Base-by-base conservation (phyloP, 2,888 invertebrate species). In the Melinaea menophilus region DNA sequence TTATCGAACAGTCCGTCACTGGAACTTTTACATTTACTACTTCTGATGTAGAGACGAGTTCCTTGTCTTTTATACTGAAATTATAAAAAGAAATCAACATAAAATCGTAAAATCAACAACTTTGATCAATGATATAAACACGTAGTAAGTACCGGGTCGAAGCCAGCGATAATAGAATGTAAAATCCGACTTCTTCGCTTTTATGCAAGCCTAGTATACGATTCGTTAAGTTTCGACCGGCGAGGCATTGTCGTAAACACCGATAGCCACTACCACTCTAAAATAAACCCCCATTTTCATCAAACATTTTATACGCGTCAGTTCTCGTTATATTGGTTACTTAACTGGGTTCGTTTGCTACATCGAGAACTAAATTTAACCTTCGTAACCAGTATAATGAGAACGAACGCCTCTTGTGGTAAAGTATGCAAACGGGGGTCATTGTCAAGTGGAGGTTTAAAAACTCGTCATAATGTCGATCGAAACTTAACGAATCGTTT, bases 1-100 rank as follows among this genome's bases (percentile, higher is more conserved):
- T 92, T 22, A 97, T 86, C 46, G 75, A 73, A 76, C 96, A 96
- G 22, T 72, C 67, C 57, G 88, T 81, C 2, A 93, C 92, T 37
- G 82, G 65, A 71, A 96, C 92, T 55, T 72, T 55, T n/a, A 88
- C 72, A 34, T 78, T 75, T 2, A 82, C 69, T 35, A 73, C 73
- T 58, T 79, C 78, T 33, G 73, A 72, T 2, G 86, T 76, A 47
- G 73, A 76, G 55, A 88, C 68, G 1, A 61, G 59, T 33, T 73
- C 72, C 1, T 57, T 64, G 58, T 72, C 59, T 11, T 63, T 62
- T 22, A 64, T 59, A 22, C 79, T 79, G 62, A 48, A 68, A 70
- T 55, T 37, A 34, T 13, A 61, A 62, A 57, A 55, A 31, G 3
- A 58, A 59, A 9, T 9, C 4, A 22, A 22, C 11, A 31, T 41